Evolutionary conservation across 2,888 invertebrate genomes (phyloP), one percentile per base, ranked within the genome.

Genomic region (Spodoptera littoralis): DNA sequence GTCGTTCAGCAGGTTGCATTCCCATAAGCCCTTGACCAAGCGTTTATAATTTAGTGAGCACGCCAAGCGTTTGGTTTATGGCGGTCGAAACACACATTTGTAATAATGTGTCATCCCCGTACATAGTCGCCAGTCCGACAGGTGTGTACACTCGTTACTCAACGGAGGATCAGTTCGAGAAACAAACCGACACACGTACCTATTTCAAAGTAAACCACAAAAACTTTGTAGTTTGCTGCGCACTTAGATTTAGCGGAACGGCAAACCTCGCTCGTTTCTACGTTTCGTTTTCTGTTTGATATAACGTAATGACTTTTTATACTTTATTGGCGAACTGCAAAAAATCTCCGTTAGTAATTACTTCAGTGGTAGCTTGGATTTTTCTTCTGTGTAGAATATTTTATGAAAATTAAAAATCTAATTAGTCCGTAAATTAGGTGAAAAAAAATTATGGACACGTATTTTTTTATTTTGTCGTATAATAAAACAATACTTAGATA

Each of bases 81-180:
- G 46, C 50, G 60, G 51, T 47, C 63, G 13, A 42, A 42, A 57
- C 47, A 58, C 51, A 60, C 65, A 65, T 65, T 60, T 60, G 60
- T 60, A 60, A 65, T 59, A 54, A 59, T 50, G 36, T 62, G 48
- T 55, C 53, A 56, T 53, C 53, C 46, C 44, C 46, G 6, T 42
- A 55, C 50, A 27, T 50, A 45, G 36, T 36, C 36, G 36, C 8
- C 36, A 36, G 36, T 36, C 30, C 22, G 64, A 55, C 72, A 68
- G 54, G 72, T 72, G 57, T 57, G 63, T 60, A 71, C 54, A 72
- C 51, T 68, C 57, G 48, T 72, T 65, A 65, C 69, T 69, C 63
- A 64, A 36, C 9, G 36, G 60, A 57, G 56, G 57, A 65, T 60
- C 51, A 54, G 44, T 36, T 64, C 45, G 43, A 13, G n/a, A 64